These are phyloP conservation scores for Eumerus sabulonum DNA, from an alignment of 2,888 invertebrate genomes.

Conservation along the genomic window DNA sequence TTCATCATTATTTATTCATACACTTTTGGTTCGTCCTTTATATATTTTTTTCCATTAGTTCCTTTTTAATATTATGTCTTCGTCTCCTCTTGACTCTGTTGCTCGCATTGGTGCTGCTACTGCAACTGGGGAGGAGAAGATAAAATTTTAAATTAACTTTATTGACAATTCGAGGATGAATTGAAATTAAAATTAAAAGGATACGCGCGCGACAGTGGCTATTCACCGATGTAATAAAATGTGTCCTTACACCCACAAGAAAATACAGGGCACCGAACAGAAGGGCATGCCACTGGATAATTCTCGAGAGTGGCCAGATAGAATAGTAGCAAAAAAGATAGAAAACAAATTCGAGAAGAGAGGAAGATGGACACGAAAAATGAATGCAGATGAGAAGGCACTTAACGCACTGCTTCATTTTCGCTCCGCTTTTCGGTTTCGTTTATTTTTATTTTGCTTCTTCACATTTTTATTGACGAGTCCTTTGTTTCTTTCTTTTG, in stretches of 20 bases:
- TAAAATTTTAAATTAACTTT: constrained; percentile 68
- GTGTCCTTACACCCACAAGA: constrained; percentile 45
- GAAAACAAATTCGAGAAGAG: too few relatives aligned
- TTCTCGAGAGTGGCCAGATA: background rate
- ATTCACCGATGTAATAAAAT: constrained; percentile 68
- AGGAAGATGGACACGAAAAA: too few relatives aligned
- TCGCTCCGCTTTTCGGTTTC: constrained; percentile 25
- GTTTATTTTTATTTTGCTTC: constrained; percentile 13
- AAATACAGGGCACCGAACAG: background rate
- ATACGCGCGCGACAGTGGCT: constrained; percentile 46
- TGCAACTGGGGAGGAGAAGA: constrained; percentile 25
- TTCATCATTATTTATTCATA: constrained; percentile 69
- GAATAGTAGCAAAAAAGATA: background rate
- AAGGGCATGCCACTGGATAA: background rate
- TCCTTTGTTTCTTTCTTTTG: constrained; percentile 19
- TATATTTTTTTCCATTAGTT: too few relatives aligned
- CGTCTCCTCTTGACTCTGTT: background rate
- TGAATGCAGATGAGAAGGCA: constrained; percentile 48
- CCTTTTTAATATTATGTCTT: too few relatives aligned
- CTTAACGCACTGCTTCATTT: constrained; percentile 65
- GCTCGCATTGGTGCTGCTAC: background rate
- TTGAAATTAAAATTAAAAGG: constrained; percentile 68
- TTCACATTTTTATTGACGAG: constrained; percentile 55
- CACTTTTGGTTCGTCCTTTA: background rate
- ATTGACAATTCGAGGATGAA: constrained; percentile 67